A percentile compares a stretch with the other conserved stretches of the same genome.
These are phyloP conservation scores for Dipodomys spectabilis DNA, from an alignment of 2,113 vertebrate genomes.

Conservation along the genomic window DNA sequence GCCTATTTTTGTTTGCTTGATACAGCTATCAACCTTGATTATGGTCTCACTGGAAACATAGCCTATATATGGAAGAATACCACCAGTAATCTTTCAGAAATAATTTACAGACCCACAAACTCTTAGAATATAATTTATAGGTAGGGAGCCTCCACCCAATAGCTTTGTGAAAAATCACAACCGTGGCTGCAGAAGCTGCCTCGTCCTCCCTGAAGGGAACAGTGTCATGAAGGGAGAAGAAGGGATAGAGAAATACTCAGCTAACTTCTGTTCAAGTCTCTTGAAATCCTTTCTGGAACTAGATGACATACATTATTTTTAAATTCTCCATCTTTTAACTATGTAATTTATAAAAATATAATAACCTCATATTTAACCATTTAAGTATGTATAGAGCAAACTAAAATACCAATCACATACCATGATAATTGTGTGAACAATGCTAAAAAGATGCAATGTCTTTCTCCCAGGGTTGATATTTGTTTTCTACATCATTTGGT, in stretches of 20 bases:
- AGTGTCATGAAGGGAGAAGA: background rate
- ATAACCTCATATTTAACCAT: background rate
- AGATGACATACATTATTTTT: background rate
- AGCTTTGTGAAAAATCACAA: background rate
- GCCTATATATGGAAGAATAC: conserved; percentile 4
- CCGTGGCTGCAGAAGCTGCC: background rate
- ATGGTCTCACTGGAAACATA: conserved; percentile 2
- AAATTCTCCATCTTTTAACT: background rate
- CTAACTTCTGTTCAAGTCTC: background rate
- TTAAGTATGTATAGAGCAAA: background rate
- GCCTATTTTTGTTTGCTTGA: background rate
- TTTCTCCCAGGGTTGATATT: no score
- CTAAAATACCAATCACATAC: background rate
- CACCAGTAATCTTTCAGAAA: conserved; percentile 39
- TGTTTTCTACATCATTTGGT: background rate
- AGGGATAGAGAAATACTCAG: background rate
- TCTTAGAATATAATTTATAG: background rate
- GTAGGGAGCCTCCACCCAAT: rapidly evolving
- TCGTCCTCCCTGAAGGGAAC: background rate
- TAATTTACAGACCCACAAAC: conserved; percentile 1
- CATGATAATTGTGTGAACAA: background rate
- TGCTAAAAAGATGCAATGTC: no score
- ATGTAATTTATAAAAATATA: background rate
- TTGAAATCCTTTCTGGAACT: background rate
- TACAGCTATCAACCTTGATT: background rate